Evolutionary conservation across 2,113 vertebrate species (phyloP), one percentile per base, ranked within the genome.

Genomic region (Vimba vimba): DNA sequence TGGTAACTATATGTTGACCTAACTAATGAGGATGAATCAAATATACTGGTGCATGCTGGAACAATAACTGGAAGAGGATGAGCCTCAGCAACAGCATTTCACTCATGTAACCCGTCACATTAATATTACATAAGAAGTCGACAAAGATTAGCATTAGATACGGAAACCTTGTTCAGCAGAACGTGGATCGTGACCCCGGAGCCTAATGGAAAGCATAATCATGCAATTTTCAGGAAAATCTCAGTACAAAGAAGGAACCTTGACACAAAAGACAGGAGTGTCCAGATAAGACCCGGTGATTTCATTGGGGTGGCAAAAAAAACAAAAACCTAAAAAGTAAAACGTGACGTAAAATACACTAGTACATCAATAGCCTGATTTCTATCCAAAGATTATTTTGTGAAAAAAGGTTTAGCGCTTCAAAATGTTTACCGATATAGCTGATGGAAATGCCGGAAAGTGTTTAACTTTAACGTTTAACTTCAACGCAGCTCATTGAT

Each of bases 1-100:
- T 59, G 33, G 39, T 69, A 73, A 71, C 80, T 79, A 81, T 81
- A 73, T 91, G 91, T 88, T 89, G 87, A 91, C 52, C 68, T 62
- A 30, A 62, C 71, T 73, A 71, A 79, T 64, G 57, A 77, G n/a
- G 79, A 62, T 39, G 15, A 3, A 85, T 88, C 43, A 88, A 84
- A 89, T 71, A 17, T n/a, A 68, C 25, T 71, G 79, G 21, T 33
- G 13, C 50, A 71, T 84, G 52, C 27, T 57, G 27, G 30, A 84
- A 45, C 81, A 69, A 36, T 84, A 21, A 52, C 36, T 36, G 66
- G 47, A 68, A 10, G 82, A 27, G 59, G n/a, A 74, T 74, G 71
- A 59, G 33, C 13, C n/a, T 43, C 15, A 39, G 27, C 33, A 21
- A 88, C 36, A 6, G 17, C 36, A 77, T 33, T 69, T 69, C 21